Base-by-base conservation (phyloP, 1,140 invertebrate genomes). In the Zaprionus vittiger region DNA sequence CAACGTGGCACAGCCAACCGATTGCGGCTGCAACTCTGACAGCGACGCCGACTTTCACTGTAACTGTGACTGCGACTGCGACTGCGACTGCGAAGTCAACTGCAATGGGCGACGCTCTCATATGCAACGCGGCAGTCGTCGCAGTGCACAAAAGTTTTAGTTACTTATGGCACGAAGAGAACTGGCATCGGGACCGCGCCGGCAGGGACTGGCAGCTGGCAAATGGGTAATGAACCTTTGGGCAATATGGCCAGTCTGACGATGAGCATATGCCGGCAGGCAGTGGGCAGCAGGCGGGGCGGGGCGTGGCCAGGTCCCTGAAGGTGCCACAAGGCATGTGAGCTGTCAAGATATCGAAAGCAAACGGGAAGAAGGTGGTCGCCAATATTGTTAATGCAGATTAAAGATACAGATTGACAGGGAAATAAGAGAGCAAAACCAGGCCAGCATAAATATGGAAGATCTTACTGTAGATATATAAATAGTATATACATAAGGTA, bases 101-200 rank as follows among this genome's bases (percentile, higher is more conserved):
- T 52, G 41, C 41, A 44, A 17, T 44, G 41, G 41, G 15, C 41
- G 2, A 44, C 41, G 41, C 52, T 34, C 31, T 26, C 59, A 26
- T 54, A 68, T 57, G 59, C 64, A 68, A 66, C 63, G 20, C 41
- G 37, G 5, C 54, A 28, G 34, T 38, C 60, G 54, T 59, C 47
- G 60, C 71, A 52, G n/a, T 22, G 54, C 38, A 64, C 52, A 67
- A 73, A 77, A 74, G 44, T 74, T 74, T 73, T 64, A 59, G 57
- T 74, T 60, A 69, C 64, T 68, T 68, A 60, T 73, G 41, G 55
- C 64, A 34, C 34, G n/a, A 24, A 17, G 52, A 34, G 55, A 73
- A 66, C 59, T 66, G 55, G 70, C 54, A 66, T 9, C 37, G 62
- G 62, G 41, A 44, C 11, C 4, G 11, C 52, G 31, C 9, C 15